Conservation (phyloP, 2,113 vertebrate species). For the Odontophorus gujanensis region DNA sequence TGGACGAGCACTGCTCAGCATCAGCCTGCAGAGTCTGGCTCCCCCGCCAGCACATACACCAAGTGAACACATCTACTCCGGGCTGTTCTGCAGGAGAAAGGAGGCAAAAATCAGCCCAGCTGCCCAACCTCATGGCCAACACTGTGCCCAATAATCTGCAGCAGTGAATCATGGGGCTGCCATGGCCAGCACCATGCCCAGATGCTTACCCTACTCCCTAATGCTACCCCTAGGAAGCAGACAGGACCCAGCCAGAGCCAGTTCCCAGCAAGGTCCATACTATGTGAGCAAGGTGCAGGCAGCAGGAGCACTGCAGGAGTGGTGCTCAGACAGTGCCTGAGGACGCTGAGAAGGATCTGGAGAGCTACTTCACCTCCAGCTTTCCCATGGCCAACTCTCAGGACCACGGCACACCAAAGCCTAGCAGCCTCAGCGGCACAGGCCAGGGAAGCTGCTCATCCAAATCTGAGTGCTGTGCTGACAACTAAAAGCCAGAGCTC, state of each 20-base stretch:
- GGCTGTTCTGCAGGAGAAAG: neutral
- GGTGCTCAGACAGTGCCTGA: rapidly evolving
- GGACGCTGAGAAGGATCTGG: rapidly evolving
- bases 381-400: rapidly evolving
- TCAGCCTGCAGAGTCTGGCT: neutral
- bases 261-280: neutral
- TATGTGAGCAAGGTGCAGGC: rapidly evolving
- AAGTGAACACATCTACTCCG: neutral
- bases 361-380: neutral
- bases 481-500: neutral
- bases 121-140: too few species aligned
- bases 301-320: rapidly evolving
- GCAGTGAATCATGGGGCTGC: neutral
- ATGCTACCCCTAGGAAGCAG: rapidly evolving
- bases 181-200: neutral
- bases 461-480: rapidly evolving
- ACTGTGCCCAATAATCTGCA: neutral
- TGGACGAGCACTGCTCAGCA: neutral
- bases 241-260: neutral
- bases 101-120: neutral
- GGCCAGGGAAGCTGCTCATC: neutral
- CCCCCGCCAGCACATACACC: neutral
- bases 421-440: rapidly evolving
- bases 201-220: rapidly evolving
- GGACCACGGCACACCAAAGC: neutral